Evolutionary conservation across 2,113 vertebrate species (phyloP).

Genomic region (Drymodes brunneopygia): DNA sequence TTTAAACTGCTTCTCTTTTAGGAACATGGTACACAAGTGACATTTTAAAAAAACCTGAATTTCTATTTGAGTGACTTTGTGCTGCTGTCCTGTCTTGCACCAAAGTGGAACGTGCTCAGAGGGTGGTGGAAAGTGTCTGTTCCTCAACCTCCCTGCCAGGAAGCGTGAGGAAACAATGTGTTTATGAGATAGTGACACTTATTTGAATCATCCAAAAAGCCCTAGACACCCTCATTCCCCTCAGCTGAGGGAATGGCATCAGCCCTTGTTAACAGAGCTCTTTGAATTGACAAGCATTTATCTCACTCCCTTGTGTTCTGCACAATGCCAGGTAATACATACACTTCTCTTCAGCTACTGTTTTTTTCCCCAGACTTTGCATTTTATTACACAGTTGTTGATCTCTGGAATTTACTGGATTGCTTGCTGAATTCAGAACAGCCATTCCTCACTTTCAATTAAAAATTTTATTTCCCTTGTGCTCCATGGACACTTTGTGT

Average conservation of each 20-base stretch:
- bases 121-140: background rate
- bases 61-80: background rate
- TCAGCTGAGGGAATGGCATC: background rate
- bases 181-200: background rate
- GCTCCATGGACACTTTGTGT: background rate
- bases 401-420: background rate
- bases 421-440: background rate
- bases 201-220: background rate
- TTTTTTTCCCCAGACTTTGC: background rate
- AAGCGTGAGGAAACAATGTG: background rate
- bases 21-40: background rate
- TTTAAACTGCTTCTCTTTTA: background rate
- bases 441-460: background rate
- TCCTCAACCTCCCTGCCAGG: background rate
- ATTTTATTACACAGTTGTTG: background rate
- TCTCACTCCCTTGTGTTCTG: background rate
- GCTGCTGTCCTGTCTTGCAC: background rate
- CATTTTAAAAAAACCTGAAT: background rate
- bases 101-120: background rate
- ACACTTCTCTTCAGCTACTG: background rate
- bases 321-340: background rate
- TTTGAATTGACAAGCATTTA: background rate
- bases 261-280: background rate
- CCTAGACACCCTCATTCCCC: background rate
- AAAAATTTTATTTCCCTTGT: background rate